Evolutionary conservation across 2,888 invertebrate genomes (phyloP).

Genomic region (Aplocera efformata): DNA sequence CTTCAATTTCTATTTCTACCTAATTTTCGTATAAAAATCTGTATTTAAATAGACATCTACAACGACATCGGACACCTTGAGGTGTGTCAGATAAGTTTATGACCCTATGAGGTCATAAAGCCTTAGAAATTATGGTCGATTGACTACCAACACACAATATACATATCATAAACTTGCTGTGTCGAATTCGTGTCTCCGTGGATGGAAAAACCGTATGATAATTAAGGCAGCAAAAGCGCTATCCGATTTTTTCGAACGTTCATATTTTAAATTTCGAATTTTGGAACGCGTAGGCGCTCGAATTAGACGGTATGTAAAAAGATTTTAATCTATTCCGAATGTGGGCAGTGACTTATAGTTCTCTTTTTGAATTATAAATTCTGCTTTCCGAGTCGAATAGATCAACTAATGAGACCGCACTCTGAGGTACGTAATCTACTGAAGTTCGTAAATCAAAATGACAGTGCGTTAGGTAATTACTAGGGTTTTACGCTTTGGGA

Average conservation of each 20-base stretch:
- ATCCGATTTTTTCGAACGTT: slow-evolving; percentile 41
- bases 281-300: slow-evolving; percentile 66
- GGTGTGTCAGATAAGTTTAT: slow-evolving; percentile 58
- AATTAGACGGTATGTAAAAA: slow-evolving; percentile 63
- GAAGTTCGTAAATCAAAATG: slow-evolving; percentile 53
- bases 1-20: slow-evolving; percentile 31
- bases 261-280: slow-evolving; percentile 61
- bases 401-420: slow-evolving; percentile 60
- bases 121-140: slow-evolving; percentile 52
- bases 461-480: slow-evolving; percentile 54
- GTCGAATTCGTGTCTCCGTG: slow-evolving; percentile 59
- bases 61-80: slow-evolving; percentile 49
- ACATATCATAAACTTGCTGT: slow-evolving; percentile 62
- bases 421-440: slow-evolving; percentile 33
- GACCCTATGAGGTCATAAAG: slow-evolving; percentile 56
- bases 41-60: slow-evolving; percentile 41
- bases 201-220: slow-evolving; percentile 70
- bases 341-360: slow-evolving; percentile 70
- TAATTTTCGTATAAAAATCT: slow-evolving; percentile 27
- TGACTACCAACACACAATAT: slow-evolving; percentile 48
- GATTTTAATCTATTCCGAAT: slow-evolving; percentile 66
- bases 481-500: slow-evolving; percentile 49
- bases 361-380: slow-evolving; percentile 59
- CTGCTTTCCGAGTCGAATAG: slow-evolving; percentile 52
- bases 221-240: slow-evolving; percentile 43